Evolutionary conservation across 2,888 invertebrate species (phyloP), one percentile per base, ranked within the genome.

Genomic region (Clivina fossor): DNA sequence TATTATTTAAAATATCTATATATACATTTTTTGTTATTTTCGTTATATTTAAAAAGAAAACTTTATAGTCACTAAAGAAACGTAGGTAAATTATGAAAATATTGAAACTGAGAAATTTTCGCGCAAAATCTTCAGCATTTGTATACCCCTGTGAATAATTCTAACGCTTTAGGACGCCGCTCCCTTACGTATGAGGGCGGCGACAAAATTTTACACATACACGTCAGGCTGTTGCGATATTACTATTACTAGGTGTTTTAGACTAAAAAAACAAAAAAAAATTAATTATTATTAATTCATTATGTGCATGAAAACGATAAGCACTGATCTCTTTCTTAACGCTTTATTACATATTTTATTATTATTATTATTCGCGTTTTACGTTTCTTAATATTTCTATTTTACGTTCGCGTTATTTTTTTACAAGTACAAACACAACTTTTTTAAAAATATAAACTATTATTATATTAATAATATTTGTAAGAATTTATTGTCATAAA

Each of bases 141-240:
- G 9, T 9, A 33, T 4, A 22, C n/a, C 16, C 24, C 63, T 64
- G 60, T 61, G 62, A 73, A 72, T 70, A 73, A 74, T 74, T 74
- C 74, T 74, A 76, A 76, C 75, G 76, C 76, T 76, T 76, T 76
- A 76, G 71, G n/a, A n/a, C 69, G 72, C 68, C 68, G 69, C 66
- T 60, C 60, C 63, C 56, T 61, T 62, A 60, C 62, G 65, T 63
- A n/a, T n/a, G 70, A 70, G 51, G 56, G 28, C 47, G 40, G 55
- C 69, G 68, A 69, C 58, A 67, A 71, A 67, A 69, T 70, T 69
- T 67, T 68, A 70, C 71, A 58, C 62, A 57, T 26, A 60, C 57
- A 73, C 70, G 70, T 68, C 70, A 74, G 74, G 74, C 74, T 74
- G 74, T 74, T 74, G 72, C 72, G 69, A 69, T 67, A 70, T 69